A percentile compares a stretch with the other conserved stretches of the same genome.
Conservation (phyloP, 2,888 invertebrate genomes). For the Vesta saturnalis region DNA sequence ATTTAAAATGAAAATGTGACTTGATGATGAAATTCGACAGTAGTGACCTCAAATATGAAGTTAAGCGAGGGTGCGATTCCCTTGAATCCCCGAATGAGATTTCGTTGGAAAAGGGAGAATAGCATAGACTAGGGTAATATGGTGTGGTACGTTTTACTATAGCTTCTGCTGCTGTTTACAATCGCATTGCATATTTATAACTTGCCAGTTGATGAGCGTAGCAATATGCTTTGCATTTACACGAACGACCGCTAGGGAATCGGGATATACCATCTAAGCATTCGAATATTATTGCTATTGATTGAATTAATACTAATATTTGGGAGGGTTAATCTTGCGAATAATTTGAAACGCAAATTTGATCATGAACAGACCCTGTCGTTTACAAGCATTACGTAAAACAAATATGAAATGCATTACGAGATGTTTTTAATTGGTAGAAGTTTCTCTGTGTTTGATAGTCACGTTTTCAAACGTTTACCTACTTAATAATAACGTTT, state of each 20-base stretch:
- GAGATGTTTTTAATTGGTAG: slow-evolving; percentile 10
- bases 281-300: slow-evolving; percentile 56
- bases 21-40: slow-evolving; percentile 62
- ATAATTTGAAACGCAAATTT: slow-evolving; percentile 62
- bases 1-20: slow-evolving; percentile 60
- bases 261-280: slow-evolving; percentile 42
- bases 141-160: slow-evolving; percentile 33
- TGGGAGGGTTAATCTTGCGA: slow-evolving; percentile 62
- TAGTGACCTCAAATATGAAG: slow-evolving; percentile 62
- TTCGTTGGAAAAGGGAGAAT: slow-evolving; percentile 28
- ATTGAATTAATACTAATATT: slow-evolving; percentile 64
- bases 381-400: slow-evolving; percentile 47
- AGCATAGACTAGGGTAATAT: slow-evolving; percentile 40
- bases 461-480: slow-evolving; percentile 15
- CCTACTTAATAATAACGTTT: background rate
- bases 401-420: slow-evolving; percentile 32
- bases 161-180: slow-evolving; percentile 57
- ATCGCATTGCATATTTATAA: slow-evolving; percentile 64
- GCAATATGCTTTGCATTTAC: slow-evolving; percentile 63
- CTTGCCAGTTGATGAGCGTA: slow-evolving; percentile 64
- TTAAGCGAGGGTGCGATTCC: slow-evolving; percentile 43
- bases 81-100: slow-evolving; percentile 43
- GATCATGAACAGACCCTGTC: slow-evolving; percentile 54
- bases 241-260: slow-evolving; percentile 57
- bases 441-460: slow-evolving; percentile 18